These are phyloP conservation scores for Ectemnius lituratus DNA, from an alignment of 2,888 invertebrate genomes.

Conservation along the genomic window DNA sequence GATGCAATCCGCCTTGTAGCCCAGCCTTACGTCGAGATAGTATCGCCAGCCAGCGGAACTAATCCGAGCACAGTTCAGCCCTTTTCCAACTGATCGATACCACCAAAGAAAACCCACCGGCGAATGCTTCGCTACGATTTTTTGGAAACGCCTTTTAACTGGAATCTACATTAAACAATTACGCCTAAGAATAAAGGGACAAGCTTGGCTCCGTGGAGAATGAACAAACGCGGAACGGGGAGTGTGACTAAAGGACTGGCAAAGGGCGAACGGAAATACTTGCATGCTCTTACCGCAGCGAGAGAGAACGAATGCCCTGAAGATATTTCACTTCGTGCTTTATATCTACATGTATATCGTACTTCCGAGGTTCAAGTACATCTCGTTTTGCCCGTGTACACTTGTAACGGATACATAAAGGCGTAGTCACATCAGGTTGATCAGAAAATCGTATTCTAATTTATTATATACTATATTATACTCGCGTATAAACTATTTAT, in stretches of 20 bases:
- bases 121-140: too few species aligned
- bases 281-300: neutral
- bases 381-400: slow-evolving; percentile 37
- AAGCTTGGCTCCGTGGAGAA: too few species aligned
- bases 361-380: slow-evolving; percentile 7
- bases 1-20: neutral
- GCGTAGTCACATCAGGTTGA: neutral
- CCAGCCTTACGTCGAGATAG: slow-evolving; percentile 19
- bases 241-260: neutral
- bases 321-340: slow-evolving; percentile 14
- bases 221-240: too few species aligned
- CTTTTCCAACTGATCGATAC: neutral
- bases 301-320: neutral
- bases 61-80: neutral
- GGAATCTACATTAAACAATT: too few species aligned
- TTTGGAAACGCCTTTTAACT: too few species aligned
- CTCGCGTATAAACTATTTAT: too few species aligned
- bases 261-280: neutral
- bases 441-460: too few species aligned
- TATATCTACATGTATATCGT: slow-evolving; percentile 8
- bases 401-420: slow-evolving; percentile 20
- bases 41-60: slow-evolving; percentile 23
- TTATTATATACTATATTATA: too few species aligned
- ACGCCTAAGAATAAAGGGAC: too few species aligned
- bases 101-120: too few species aligned